Conservation (phyloP, 2,888 invertebrate species). For the Eledona agricola region DNA sequence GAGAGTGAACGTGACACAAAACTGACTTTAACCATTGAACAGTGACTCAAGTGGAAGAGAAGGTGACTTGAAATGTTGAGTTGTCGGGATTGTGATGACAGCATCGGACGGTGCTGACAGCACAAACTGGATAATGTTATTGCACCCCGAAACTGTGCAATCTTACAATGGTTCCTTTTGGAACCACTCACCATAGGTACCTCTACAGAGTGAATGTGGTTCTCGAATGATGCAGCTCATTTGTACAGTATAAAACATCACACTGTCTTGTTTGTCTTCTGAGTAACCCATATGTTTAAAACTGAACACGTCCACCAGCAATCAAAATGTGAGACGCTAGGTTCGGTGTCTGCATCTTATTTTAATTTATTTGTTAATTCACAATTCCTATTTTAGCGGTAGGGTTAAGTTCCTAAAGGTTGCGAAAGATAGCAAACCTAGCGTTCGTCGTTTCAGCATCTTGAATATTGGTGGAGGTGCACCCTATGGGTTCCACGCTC, state of each 20-base stretch:
- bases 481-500: conserved; percentile 19
- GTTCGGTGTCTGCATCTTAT: conserved; percentile 17
- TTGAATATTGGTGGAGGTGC: not conserved
- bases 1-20: conserved; percentile 40
- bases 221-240: conserved; percentile 58
- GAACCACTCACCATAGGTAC: conserved; percentile 62
- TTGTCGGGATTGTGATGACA: conserved; percentile 42
- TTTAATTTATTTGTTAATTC: conserved; percentile 38
- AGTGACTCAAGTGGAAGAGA: conserved; percentile 20
- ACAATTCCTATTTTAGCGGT: conserved; percentile 37
- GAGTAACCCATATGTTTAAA: conserved; percentile 31
- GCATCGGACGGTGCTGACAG: conserved; percentile 39
- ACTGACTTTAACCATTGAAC: conserved; percentile 15
- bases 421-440: conserved; percentile 4
- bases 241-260: conserved; percentile 56
- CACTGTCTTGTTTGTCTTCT: conserved; percentile 48
- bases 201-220: conserved; percentile 59
- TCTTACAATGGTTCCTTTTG: conserved; percentile 56
- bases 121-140: conserved; percentile 37
- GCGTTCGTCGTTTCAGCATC: not conserved
- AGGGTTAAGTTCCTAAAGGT: conserved; percentile 41
- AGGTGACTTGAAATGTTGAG: conserved; percentile 14
- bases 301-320: not conserved
- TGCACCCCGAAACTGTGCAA: conserved; percentile 56
- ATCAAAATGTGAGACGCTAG: not conserved